Evolutionary conservation across 2,888 invertebrate species (phyloP), one percentile per base, ranked within the genome.

Genomic region (Carabus problematicus): DNA sequence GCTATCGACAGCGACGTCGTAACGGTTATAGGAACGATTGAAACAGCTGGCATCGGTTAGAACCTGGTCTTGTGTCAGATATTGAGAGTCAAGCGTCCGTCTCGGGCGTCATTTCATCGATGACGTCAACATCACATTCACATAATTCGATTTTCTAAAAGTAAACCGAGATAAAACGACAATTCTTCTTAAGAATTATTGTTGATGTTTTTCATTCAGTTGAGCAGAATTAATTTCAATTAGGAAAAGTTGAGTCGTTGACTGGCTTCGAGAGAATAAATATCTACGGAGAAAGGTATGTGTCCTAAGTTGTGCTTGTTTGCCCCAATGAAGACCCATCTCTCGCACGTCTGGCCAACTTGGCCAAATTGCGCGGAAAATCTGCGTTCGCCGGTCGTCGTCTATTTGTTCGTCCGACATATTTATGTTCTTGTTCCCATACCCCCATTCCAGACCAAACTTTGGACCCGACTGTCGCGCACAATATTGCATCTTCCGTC

Each of bases 361-460:
- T 52, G 52, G 52, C 60, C 67, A 67, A 67, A 67, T 67, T 67
- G 67, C 59, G 40, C 60, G 60, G 60, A 67, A 67, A 67, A 67
- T 67, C 67, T 49, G 52, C 60, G 67, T 67, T 52, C 60, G 67
- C 52, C 59, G 52, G 52, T 41, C 52, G 56, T 55, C 64, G 56
- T 55, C 67, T 42, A 47, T 59, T 59, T 47, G 67, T 54, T 42
- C 42, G 41, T 16, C 39, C 41, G 67, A 60, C 59, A 67, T 67
- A 67, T 67, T 67, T 67, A 67, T 67, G 67, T 47, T 42, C 59
- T 52, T 67, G 67, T 60, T 45, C 14, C 12, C 47, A 8, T 67
- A 45, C 18, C 14, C 19, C 54, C 55, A 9, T 39, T 56, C 16
- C 8, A 40, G 63, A 16, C 14, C 14, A 2, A 18, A 42, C n/a